Conservation (phyloP, 2,113 vertebrate species). For the Psophia crepitans region DNA sequence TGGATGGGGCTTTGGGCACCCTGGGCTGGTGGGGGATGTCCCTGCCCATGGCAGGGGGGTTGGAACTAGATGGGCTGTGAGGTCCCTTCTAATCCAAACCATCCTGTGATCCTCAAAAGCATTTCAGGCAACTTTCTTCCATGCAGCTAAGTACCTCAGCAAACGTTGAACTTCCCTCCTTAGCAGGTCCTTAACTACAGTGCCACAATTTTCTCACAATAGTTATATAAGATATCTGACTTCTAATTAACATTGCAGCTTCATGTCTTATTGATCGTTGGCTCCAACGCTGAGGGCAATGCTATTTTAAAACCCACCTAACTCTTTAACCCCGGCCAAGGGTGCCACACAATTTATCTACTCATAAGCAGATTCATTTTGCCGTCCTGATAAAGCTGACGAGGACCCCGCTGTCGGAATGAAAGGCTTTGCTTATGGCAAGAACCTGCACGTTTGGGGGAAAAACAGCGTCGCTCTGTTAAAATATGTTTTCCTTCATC, state of each 20-base stretch:
- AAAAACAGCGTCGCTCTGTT: background rate
- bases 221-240: background rate
- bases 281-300: background rate
- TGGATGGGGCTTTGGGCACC: too few relatives aligned
- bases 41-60: too few relatives aligned
- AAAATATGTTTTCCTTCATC: background rate
- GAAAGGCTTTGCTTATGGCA: background rate
- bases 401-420: background rate
- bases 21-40: too few relatives aligned
- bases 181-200: background rate
- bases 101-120: background rate
- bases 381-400: background rate
- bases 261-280: background rate
- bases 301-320: background rate
- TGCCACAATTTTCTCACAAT: background rate
- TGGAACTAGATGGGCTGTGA: too few relatives aligned
- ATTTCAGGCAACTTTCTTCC: background rate
- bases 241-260: conserved; percentile 7
- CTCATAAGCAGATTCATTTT: background rate
- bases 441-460: background rate
- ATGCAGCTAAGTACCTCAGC: background rate
- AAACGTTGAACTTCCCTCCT: background rate
- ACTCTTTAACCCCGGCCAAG: background rate
- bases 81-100: too few relatives aligned
- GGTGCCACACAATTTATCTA: background rate